Evolutionary conservation across 1,140 invertebrate genomes (phyloP), one percentile per base, ranked within the genome.

Genomic region (Cepaea nemoralis): DNA sequence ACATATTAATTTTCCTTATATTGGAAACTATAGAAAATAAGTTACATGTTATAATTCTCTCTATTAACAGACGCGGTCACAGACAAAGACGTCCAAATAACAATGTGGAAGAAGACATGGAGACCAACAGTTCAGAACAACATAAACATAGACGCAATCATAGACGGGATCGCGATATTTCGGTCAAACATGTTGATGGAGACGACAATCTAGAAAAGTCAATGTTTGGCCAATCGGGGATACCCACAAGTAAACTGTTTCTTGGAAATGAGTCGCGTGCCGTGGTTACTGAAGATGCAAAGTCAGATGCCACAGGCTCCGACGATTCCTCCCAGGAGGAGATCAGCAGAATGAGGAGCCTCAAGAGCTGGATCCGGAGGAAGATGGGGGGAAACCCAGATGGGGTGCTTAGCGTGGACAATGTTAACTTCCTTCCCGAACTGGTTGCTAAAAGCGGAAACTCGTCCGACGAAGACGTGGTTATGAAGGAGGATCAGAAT

Each of bases 281-380:
- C 3, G 75, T 81, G 33, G 81, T 83, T 45, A 48, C 75, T 59
- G 80, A 83, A n/a, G 75, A 83, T 27, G 83, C 75, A 39, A 76
- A 81, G 55, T 19, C 22, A 37, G 27, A 66, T 80, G 27, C n/a
- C 5, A 39, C 22, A n/a, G n/a, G 39, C 45, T 8, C 14, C 16
- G 48, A 48, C 10, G 42, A 71, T n/a, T 31, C 27, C 48, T 59
- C 22, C 6, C 50, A 71, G 42, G 19, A 71, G 6, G 39, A 73
- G n/a, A 48, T 24, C 31, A 55, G 50, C 42, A 80, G n/a, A n/a
- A 73, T 71, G 48, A 48, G 37, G 31, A 14, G 10, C 59, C 50
- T 55, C 12, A 77, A 66, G 35, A 77, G n/a, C 22, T 39, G 45
- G 33, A 55, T 24, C 42, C 6, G 0, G 0, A 80, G 31, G 24